phyloP scores from a whole-genome alignment of 2,113 vertebrate species.

The Pimephales promelas region DNA sequence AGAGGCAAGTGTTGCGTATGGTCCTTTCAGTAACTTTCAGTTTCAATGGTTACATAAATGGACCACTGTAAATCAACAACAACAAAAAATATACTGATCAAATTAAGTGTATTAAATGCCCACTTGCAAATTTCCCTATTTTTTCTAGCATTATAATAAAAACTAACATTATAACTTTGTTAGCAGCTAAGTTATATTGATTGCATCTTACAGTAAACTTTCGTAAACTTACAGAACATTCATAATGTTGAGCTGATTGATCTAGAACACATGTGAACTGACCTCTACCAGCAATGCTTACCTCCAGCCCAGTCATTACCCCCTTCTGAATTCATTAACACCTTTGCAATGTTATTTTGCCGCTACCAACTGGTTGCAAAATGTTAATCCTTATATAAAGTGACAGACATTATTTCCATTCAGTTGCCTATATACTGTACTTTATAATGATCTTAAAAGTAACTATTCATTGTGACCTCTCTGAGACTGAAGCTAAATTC shows the following conservation, averaged over 20 bases:
- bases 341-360: slow-evolving; percentile 22
- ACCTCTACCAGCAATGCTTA: slow-evolving; percentile 24
- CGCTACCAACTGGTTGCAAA: slow-evolving; percentile 30
- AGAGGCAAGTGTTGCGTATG: not conserved
- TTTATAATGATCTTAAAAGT: not conserved
- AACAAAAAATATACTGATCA: not conserved
- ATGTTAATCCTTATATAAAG: slow-evolving; percentile 29
- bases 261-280: slow-evolving; percentile 33
- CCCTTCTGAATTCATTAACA: slow-evolving; percentile 47
- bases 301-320: slow-evolving; percentile 36
- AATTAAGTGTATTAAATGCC: not conserved
- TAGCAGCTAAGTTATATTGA: not conserved
- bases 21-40: not conserved
- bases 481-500: not conserved
- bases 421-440: not conserved
- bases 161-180: not conserved
- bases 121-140: not conserved
- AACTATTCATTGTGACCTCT: not conserved
- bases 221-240: not conserved
- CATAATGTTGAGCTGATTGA: slow-evolving; percentile 13
- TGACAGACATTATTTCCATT: slow-evolving; percentile 33
- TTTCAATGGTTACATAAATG: not conserved
- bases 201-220: not conserved
- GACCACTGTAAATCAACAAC: not conserved
- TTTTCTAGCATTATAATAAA: not conserved